Base-by-base conservation (phyloP, 2,888 invertebrate genomes). In the Dryobota labecula region DNA sequence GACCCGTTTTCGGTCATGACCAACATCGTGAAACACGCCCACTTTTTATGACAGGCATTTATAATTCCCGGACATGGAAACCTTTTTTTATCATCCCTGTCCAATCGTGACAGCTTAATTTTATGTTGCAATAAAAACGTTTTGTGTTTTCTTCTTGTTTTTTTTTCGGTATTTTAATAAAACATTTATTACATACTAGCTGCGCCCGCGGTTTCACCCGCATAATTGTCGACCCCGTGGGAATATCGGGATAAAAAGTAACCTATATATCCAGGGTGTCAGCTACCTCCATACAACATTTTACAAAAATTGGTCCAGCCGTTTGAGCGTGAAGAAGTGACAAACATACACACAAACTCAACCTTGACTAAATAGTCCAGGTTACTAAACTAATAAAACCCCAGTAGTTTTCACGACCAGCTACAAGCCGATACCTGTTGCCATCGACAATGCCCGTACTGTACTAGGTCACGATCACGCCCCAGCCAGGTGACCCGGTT, bases 1-100 rank as follows among this genome's bases (percentile, higher is more conserved):
- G 70, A 30, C 36, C 70, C 36, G 56, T 47, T 56, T 73, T 53
- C 47, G 90, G 90, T 91, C 89, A 91, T 79, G 89, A 91, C 80
- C 90, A 89, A 60, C 73, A 61, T 67, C 61, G 66, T 67, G 56
- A 4, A 54, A 63, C 65, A 73, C 69, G 54, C 73, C 65, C 62
- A 56, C 36, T 73, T 76, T 80, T 72, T 79, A 66, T 66, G 68
- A 83, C 80, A 18, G 38, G 68, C 65, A 47, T 73, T 51, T 63
- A 27, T 56, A 49, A 64, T 72, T 47, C 60, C 54, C 49, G 73
- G 45, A 63, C 41, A 65, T 36, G 27, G 54, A 27, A 68, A 65
- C 45, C 41, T 54, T 83, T 69, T 73, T 78, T 82, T 65, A 72
- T 65, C 47, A 64, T 51, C 45, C 54, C 47, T 15, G 63, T 47